Conservation (phyloP, 2,888 invertebrate genomes). For the Atrina japonica region DNA sequence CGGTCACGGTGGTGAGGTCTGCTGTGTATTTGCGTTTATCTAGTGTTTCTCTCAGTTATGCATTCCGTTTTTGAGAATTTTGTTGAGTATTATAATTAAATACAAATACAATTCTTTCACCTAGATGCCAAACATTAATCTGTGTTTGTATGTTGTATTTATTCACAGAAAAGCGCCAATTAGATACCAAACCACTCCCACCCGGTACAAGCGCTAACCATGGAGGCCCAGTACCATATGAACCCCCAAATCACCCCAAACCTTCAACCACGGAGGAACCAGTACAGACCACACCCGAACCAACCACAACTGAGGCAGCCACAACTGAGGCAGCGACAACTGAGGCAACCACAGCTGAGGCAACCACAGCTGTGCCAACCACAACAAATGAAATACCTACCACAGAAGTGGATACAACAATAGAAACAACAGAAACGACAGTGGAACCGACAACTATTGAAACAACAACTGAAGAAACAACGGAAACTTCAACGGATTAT, state of each 20-base stretch:
- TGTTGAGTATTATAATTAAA: no score
- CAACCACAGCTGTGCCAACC: no score
- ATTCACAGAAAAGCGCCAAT: constrained; percentile 8
- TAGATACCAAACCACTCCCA: constrained; percentile 3
- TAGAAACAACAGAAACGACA: constrained; percentile 7
- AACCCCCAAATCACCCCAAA: constrained; percentile 5
- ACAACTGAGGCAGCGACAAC: constrained; percentile 23
- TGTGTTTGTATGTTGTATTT: no score
- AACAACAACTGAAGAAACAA: constrained; percentile 12
- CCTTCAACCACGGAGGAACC: neutral
- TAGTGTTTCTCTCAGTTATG: no score
- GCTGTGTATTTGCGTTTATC: no score
- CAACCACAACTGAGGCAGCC: constrained; percentile 24
- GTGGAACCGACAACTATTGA: constrained; percentile 16
- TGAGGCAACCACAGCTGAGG: no score
- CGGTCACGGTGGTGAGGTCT: no score
- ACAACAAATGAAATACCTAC: constrained; percentile 8
- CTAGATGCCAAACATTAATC: no score
- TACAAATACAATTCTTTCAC: no score
- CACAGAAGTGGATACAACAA: neutral
- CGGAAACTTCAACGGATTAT: neutral
- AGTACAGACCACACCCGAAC: no score
- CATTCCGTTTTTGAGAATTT: no score
- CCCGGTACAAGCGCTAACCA: constrained; percentile 11
- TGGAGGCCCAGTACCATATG: constrained; percentile 17